Evolutionary conservation across 2,888 invertebrate species (phyloP), one percentile per base, ranked within the genome.

Genomic region (Monoplex corrugatus): DNA sequence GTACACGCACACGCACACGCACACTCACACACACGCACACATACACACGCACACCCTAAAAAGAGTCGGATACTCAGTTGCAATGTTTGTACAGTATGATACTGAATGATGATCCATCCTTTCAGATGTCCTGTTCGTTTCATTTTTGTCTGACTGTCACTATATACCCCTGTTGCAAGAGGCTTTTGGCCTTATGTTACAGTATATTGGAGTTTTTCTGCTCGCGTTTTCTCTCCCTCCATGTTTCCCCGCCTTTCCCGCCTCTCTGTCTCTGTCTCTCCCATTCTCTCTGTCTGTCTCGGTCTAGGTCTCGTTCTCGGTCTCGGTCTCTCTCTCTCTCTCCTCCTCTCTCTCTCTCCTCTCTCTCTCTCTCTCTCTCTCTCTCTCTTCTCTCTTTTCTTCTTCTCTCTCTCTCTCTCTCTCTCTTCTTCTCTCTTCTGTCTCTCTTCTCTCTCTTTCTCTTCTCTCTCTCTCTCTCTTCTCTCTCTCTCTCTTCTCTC

Each of bases 371-470:
- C 68, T 0, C 68, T 16, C 75, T 0, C 75, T 10, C 75, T 10
- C 75, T 10, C 75, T 32, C 63, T 13, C 63, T 63, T n/a, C n/a
- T n/a, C n/a, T n/a, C n/a, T n/a, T 63, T n/a, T 35, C 75, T 35
- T 35, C 13, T 35, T 35, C 75, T 35, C 75, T 75, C 43, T 63
- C 63, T 86, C 86, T 86, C 63, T 63, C 63, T 86, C 86, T 43
- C 43, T 35, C 63, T 50, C 86, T 63, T 32, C 23, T 16, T 40
- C 72, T 50, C 40, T n/a, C 38, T 16, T 40, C 32, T 16, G n/a
- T 75, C 63, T 38, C 57, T 57, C 80, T 44, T n/a, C n/a, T 38
- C 68, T 40, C 38, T 32, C 35, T n/a, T 72, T 38, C 38, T n/a
- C 28, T 28, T 72, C 72, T 32, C 44, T 28, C 13, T 16, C 72